Base-by-base conservation (phyloP, 2,113 vertebrate genomes). In the Macquaria australasica region DNA sequence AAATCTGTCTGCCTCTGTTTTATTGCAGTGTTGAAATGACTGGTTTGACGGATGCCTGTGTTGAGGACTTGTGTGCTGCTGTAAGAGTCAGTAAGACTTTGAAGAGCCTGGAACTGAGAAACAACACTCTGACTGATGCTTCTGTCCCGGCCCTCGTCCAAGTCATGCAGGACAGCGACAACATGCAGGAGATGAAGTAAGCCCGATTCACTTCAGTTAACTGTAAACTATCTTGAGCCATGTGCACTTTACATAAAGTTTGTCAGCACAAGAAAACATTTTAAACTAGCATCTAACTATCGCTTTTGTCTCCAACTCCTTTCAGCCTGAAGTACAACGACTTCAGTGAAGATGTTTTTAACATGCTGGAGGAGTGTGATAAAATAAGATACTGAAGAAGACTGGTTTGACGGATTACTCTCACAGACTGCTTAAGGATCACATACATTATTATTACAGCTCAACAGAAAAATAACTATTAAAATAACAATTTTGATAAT, bases 311-410 rank as follows among this genome's bases (percentile, higher is more conserved):
- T 79, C 37, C 3, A 34, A 82, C 11, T 77, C 34, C 60, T 89
- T 89, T 85, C 81, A 96, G 95, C 83, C 70, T 96, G 55, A 81
- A 60, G 85, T 95, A 95, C 79, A 96, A 95, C 59, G 81, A 95
- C 75, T 86, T 95, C 81, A 85, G 90, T n/a, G 95, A 96, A 8
- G 93, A 95, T 0, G 82, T 88, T 21, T 94, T 95, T 21, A 55
- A 93, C 15, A 34, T 95, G 63, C 58, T 95, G 79, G 68, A 92
- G 0, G 39, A 45, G 53, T 95, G 92, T 68, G 67, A 66, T 0
- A 95, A 82, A 31, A 94, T 95, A 41, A 84, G 10, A 67, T 96
- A 92, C 88, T 94, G 67, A 94, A 77, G 74, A 85, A 18, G n/a
- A 2, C 28, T 31, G 28, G 28, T 31, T 31, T 31, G 28, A 15